phyloP scores from a whole-genome alignment of 2,113 vertebrate genomes.

The Brachyhypopomus gauderio region DNA sequence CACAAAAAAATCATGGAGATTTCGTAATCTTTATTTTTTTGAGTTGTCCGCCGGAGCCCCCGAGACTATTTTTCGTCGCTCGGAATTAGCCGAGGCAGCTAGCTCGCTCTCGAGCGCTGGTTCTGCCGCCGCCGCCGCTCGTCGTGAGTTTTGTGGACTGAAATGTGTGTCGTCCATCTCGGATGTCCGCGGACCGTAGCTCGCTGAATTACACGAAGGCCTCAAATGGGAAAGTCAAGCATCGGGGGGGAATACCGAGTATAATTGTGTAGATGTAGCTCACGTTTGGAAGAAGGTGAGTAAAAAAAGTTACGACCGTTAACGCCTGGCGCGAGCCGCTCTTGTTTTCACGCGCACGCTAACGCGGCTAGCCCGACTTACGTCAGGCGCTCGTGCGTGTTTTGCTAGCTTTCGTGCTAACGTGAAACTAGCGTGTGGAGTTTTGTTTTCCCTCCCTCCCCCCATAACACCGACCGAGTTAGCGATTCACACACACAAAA shows the following conservation, averaged over 20 bases:
- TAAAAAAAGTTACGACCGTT: background rate
- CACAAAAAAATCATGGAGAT: slow-evolving; percentile 49
- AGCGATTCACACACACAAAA: too few species aligned
- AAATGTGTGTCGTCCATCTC: slow-evolving; percentile 72
- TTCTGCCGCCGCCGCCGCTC: slow-evolving; percentile 32
- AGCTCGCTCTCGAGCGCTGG: slow-evolving; percentile 57
- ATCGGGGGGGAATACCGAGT: slow-evolving; percentile 70
- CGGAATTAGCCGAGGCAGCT: slow-evolving; percentile 63
- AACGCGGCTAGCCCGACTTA: background rate
- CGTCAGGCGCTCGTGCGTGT: too few species aligned
- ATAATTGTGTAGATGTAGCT: slow-evolving; percentile 60
- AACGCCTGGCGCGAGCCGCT: too few species aligned
- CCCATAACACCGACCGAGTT: too few species aligned
- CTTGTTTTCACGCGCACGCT: too few species aligned
- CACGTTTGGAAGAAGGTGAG: slow-evolving; percentile 54
- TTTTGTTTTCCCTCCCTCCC: too few species aligned
- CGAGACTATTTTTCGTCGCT: slow-evolving; percentile 62
- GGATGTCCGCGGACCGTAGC: slow-evolving; percentile 71
- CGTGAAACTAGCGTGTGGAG: too few species aligned
- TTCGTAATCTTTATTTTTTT: slow-evolving; percentile 54
- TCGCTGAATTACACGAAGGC: slow-evolving; percentile 67
- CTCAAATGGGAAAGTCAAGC: slow-evolving; percentile 80
- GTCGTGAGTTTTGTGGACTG: slow-evolving; percentile 63
- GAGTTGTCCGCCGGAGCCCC: slow-evolving; percentile 61
- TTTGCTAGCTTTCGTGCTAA: too few species aligned